phyloP scores from a whole-genome alignment of 2,797 vertebrate species.

The Diglossa cyanea region DNA sequence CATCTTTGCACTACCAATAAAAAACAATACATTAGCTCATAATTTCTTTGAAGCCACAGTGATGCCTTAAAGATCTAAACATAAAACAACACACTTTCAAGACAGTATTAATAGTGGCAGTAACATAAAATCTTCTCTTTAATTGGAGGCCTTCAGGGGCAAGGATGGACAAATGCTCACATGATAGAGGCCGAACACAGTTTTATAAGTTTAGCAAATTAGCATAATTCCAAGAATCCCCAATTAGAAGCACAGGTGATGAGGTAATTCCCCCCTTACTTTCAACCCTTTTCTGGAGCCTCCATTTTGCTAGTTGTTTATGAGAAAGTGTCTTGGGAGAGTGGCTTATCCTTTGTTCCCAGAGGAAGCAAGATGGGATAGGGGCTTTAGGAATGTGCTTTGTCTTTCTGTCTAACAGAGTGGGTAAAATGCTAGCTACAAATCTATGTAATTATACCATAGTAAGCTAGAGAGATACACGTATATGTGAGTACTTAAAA shows the following conservation, averaged over 20 bases:
- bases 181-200: accelerated
- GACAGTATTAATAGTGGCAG: neutral
- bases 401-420: neutral
- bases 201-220: neutral
- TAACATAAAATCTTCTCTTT: neutral
- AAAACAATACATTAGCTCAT: neutral
- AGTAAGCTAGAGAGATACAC: neutral
- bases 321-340: neutral
- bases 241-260: neutral
- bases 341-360: neutral
- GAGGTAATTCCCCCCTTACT: neutral
- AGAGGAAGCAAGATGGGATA: neutral
- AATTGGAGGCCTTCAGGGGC: neutral
- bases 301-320: neutral
- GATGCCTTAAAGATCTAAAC: neutral
- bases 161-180: neutral
- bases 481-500: neutral
- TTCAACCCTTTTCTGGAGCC: neutral
- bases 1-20: neutral
- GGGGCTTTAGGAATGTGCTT: neutral
- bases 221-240: neutral
- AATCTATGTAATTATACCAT: neutral
- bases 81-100: neutral
- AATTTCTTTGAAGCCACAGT: neutral
- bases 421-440: neutral